Conservation (phyloP, 2,888 invertebrate genomes). For the Nomada fabriciana region DNA sequence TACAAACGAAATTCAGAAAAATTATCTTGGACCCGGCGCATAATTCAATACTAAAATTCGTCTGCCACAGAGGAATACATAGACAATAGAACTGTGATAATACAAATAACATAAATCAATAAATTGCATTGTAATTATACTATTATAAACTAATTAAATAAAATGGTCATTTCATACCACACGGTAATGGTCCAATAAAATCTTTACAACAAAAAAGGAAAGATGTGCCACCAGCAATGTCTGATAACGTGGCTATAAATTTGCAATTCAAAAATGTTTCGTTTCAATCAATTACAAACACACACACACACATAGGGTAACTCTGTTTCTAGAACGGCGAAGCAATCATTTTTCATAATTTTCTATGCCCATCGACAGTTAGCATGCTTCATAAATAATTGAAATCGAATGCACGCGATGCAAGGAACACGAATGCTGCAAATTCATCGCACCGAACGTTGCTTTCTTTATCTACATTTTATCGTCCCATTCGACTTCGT, state of each 20-base stretch:
- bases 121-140: too few species aligned
- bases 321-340: not conserved
- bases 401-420: constrained; percentile 17
- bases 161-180: too few species aligned
- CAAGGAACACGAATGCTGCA: constrained; percentile 1
- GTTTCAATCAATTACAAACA: not conserved
- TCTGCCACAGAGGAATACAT: too few species aligned
- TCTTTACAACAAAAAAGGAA: too few species aligned
- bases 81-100: too few species aligned
- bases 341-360: constrained; percentile 29
- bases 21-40: too few species aligned
- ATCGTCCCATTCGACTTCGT: not conserved
- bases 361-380: constrained; percentile 20
- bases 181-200: too few species aligned
- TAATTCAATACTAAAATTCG: too few species aligned
- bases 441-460: constrained; percentile 5
- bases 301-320: not conserved
- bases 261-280: constrained; percentile 6
- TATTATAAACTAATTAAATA: too few species aligned
- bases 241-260: not conserved
- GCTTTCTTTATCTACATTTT: not conserved
- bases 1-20: too few species aligned
- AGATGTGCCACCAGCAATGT: too few species aligned
- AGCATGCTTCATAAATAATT: constrained; percentile 23
- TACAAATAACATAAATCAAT: too few species aligned